A percentile compares a stretch with the other conserved stretches of the same genome.
phyloP scores from a whole-genome alignment of 92 coral and sea anemone genomes.

The Bergia sp. region DNA sequence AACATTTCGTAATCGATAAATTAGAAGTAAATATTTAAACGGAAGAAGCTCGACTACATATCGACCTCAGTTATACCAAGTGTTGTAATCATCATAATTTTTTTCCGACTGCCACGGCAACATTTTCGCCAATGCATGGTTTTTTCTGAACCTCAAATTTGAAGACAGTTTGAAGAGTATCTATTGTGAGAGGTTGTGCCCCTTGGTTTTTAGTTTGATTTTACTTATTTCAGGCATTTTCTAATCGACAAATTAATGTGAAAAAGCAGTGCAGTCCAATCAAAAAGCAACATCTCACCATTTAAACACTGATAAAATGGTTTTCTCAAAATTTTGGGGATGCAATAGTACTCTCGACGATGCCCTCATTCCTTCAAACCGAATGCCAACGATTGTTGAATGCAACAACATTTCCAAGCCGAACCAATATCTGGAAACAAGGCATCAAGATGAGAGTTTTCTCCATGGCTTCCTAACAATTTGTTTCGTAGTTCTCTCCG shows the following conservation, averaged over 20 bases:
- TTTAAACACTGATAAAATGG: not conserved
- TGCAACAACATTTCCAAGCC: not conserved
- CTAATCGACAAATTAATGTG: too few species aligned
- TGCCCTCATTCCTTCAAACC: not conserved
- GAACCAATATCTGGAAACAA: not conserved
- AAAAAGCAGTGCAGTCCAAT: not conserved
- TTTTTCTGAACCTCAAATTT: not conserved
- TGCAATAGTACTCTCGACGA: not conserved
- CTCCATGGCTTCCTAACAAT: conserved; percentile 31
- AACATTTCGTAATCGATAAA: not conserved
- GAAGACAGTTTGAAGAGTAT: not conserved
- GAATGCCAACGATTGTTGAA: not conserved
- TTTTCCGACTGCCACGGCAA: not conserved
- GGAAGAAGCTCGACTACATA: not conserved
- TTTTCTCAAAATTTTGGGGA: not conserved
- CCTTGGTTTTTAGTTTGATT: too few species aligned
- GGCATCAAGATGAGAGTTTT: not conserved
- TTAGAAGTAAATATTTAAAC: not conserved
- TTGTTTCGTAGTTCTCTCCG: conserved; percentile 44
- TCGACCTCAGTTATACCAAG: not conserved
- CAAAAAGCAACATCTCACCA: not conserved
- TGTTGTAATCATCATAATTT: not conserved
- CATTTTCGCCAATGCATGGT: not conserved
- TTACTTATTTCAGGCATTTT: too few species aligned
- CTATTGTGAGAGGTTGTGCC: not conserved